Evolutionary conservation across 2,888 invertebrate species (phyloP).

Genomic region (Drosophila multiciliata): DNA sequence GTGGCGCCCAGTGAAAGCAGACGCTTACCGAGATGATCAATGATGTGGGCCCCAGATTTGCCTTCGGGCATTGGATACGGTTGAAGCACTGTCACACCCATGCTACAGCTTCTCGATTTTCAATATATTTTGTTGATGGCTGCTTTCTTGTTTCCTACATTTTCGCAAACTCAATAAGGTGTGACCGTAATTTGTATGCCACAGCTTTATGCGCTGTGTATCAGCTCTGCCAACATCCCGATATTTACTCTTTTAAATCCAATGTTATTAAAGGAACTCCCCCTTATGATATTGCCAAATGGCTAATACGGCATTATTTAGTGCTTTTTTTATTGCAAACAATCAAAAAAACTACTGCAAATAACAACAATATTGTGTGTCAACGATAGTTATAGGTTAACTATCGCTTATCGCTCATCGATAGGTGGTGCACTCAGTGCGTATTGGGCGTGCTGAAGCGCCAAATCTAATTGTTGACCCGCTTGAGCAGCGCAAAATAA

Average conservation of each 20-base stretch:
- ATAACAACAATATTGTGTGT: background rate
- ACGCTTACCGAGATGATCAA: conserved; percentile 94
- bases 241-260: background rate
- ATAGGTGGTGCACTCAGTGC: conserved; percentile 18
- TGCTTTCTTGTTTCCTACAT: background rate
- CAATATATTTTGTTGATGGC: background rate
- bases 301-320: background rate
- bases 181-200: background rate
- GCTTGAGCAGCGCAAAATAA: conserved; percentile 76
- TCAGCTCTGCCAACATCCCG: too few species aligned
- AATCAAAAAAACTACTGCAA: background rate
- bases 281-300: background rate
- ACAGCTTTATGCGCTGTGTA: too few species aligned
- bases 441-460: conserved; percentile 1
- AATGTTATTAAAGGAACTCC: background rate
- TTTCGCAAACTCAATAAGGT: background rate
- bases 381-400: background rate
- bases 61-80: conserved; percentile 95
- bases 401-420: conserved; percentile 17
- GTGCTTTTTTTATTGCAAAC: conserved; percentile 14
- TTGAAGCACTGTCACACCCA: conserved; percentile 87
- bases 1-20: conserved; percentile 92
- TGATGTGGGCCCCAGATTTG: conserved; percentile 94
- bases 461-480: conserved; percentile 59
- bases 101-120: conserved; percentile 22